Base-by-base conservation (phyloP, 2,888 invertebrate genomes). In the Miltochrista miniata region DNA sequence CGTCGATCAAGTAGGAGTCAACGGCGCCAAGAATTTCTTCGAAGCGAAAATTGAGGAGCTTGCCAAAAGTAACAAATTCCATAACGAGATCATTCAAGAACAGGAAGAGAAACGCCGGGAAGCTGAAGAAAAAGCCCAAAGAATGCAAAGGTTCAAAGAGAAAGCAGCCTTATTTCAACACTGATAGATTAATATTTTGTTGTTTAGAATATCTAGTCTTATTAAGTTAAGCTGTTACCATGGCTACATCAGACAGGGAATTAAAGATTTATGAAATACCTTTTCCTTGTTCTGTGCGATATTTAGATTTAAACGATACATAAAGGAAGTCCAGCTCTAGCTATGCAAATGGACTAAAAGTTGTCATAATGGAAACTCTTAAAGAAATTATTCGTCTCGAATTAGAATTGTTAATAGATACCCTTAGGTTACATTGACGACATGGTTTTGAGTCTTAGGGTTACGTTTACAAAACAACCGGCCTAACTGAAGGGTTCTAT, bases 21-120 rank as follows among this genome's bases (percentile, higher is more conserved):
- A 95, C 61, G 98, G 98, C 11, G 98, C 98, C 33, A 98, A 98
- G 82, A 95, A 96, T 77, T 98, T 98, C 92, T 98, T 98, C 77
- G 98, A 98, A 92, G 97, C 98, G 0, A 98, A 98, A 95, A 98
- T 98, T 71, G 96, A 96, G 74, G 96, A 97, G 75, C 93, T 97
- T 58, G 87, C 95, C 9, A 95, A 95, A 72, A 93, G 95, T 51
- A 97, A 95, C 77, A 97, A 97, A 89, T 98, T 98, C 85, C 98
- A 98, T 77, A 95, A 96, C 64, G 98, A 98, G 88, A 98, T 98
- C 59, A 94, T 96, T 54, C 94, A 96, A 83, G 98, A 98, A 79
- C 98, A 98, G 79, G 98, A 98, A 75, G 96, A 98, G 72, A 94
- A 96, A 67, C 95, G 95, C 60, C 93, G 95, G 46, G 93, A 95